phyloP scores from a whole-genome alignment of 2,888 invertebrate species.

The Drosophila maculinotata region DNA sequence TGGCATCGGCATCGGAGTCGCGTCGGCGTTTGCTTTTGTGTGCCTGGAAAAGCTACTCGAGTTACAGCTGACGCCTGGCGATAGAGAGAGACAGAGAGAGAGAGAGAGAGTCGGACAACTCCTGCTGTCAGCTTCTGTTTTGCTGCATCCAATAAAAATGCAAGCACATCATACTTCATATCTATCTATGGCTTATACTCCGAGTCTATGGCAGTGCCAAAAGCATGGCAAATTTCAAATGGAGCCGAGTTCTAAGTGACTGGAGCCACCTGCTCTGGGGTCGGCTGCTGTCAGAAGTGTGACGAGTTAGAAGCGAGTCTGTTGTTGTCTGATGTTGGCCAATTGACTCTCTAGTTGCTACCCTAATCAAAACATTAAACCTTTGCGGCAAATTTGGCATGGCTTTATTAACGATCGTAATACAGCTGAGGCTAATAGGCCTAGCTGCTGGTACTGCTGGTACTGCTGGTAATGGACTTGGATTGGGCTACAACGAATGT shows the following conservation, averaged over 20 bases:
- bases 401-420: constrained; percentile 56
- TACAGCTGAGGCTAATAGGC: no score
- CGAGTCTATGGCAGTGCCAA: constrained; percentile 28
- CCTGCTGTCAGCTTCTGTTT: constrained; percentile 49
- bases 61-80: constrained; percentile 10
- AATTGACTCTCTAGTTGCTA: constrained; percentile 51
- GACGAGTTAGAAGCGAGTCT: constrained; percentile 26
- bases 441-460: background rate
- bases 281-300: constrained; percentile 36
- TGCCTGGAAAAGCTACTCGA: constrained; percentile 18
- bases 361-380: constrained; percentile 74
- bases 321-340: constrained; percentile 11
- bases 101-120: background rate
- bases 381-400: constrained; percentile 67
- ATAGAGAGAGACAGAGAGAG: no score
- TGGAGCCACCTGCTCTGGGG: constrained; percentile 56
- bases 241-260: constrained; percentile 22
- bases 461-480: constrained; percentile 47
- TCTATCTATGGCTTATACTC: constrained; percentile 7
- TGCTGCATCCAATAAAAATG: constrained; percentile 44
- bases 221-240: constrained; percentile 63
- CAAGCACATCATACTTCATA: constrained; percentile 29
- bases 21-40: constrained; percentile 34
- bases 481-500: constrained; percentile 27
- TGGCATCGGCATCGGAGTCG: constrained; percentile 1